Evolutionary conservation across 2,113 vertebrate genomes (phyloP).

Genomic region (Lontra canadensis): DNA sequence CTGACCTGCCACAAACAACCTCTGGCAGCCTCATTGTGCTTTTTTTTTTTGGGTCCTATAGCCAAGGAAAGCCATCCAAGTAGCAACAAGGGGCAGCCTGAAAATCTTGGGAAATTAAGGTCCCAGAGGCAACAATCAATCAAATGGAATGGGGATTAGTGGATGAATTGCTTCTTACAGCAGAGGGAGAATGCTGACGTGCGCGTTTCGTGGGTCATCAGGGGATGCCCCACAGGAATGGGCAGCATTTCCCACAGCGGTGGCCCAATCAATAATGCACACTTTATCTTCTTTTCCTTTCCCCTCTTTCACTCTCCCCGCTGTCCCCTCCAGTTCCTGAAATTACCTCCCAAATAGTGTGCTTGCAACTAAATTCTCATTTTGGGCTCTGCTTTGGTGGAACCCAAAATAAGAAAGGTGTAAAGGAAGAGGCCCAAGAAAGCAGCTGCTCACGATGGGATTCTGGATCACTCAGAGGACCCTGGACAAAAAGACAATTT

Average conservation of each 20-base stretch:
- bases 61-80: background rate
- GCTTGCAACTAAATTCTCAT: background rate
- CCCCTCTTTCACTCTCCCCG: background rate
- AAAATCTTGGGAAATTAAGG: background rate
- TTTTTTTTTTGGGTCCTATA: background rate
- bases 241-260: background rate
- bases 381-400: background rate
- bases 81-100: background rate
- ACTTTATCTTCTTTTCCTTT: accelerated
- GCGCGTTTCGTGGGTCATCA: accelerated
- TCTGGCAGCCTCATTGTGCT: background rate
- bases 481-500: background rate
- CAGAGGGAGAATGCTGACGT: background rate
- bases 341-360: background rate
- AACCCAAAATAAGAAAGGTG: background rate
- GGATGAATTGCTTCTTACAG: background rate
- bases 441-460: background rate
- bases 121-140: background rate
- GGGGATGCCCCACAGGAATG: accelerated
- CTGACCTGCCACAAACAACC: background rate
- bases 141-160: background rate
- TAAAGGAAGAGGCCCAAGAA: background rate
- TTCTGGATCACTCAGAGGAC: background rate
- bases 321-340: background rate
- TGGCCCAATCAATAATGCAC: accelerated